A percentile compares a stretch with the other conserved stretches of the same genome.
These are phyloP conservation scores for Stenoptilia bipunctidactyla DNA, from an alignment of 2,888 invertebrate genomes.

Conservation along the genomic window DNA sequence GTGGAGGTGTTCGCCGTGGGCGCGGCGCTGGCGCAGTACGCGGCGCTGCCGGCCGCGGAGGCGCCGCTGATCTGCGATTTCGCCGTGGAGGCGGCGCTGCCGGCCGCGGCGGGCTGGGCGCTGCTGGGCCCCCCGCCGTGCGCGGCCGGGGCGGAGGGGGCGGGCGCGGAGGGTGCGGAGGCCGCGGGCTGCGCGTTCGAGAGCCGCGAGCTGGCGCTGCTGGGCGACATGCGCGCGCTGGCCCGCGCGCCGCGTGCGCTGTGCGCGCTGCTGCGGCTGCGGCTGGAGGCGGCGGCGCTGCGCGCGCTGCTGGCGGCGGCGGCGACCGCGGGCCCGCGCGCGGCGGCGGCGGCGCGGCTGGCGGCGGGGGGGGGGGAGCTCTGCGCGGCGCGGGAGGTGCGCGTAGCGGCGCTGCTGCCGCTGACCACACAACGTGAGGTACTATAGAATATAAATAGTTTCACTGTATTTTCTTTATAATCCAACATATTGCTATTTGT, in stretches of 20 bases:
- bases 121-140: slow-evolving; percentile 43
- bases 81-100: slow-evolving; percentile 18
- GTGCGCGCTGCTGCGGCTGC: slow-evolving; percentile 29
- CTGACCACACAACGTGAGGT: slow-evolving; percentile 17
- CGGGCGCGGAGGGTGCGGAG: slow-evolving; percentile 9
- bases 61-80: slow-evolving; percentile 29
- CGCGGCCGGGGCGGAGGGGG: slow-evolving; percentile 20
- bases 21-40: slow-evolving; percentile 9
- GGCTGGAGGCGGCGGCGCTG: slow-evolving; percentile 24
- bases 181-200: slow-evolving; percentile 41
- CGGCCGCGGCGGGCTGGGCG: slow-evolving; percentile 11
- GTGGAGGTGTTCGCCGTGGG: slow-evolving; percentile 22
- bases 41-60: background rate
- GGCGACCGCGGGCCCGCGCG: slow-evolving; percentile 15
- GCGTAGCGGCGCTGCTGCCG: slow-evolving; percentile 32
- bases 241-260: slow-evolving; percentile 32
- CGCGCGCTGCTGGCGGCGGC: slow-evolving; percentile 21
- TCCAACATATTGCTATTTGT: no score
- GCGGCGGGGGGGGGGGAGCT: slow-evolving; percentile 14
- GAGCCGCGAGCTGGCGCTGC: slow-evolving; percentile 38
- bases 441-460: no score
- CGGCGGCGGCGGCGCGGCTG: slow-evolving; percentile 22
- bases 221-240: slow-evolving; percentile 34
- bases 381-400: slow-evolving; percentile 21
- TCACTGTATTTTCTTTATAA: no score